A percentile compares a stretch with the other conserved stretches of the same genome.
phyloP scores from a whole-genome alignment of 2,797 vertebrate species.

The Epinephelus coioides region DNA sequence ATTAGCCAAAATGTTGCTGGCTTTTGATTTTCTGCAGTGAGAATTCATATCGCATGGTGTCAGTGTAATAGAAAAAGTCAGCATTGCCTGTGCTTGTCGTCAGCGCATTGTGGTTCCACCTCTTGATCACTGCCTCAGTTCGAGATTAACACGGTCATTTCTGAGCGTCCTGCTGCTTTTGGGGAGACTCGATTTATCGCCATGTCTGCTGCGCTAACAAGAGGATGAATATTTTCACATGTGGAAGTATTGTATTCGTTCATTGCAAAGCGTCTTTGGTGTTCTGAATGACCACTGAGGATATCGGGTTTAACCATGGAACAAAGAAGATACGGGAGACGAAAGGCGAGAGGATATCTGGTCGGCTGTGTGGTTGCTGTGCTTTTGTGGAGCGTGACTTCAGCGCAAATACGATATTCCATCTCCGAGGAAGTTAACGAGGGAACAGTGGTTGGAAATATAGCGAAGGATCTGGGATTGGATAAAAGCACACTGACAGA shows the following conservation, averaged over 20 bases:
- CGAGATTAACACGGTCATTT: no score
- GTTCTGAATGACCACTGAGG: background rate
- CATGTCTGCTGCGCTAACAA: background rate
- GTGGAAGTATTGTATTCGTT: accelerated
- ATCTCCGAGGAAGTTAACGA: conserved; percentile 80
- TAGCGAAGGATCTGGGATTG: conserved; percentile 84
- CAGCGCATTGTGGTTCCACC: conserved; percentile 5
- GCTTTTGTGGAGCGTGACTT: conserved; percentile 41
- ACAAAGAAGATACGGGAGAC: conserved; percentile 35
- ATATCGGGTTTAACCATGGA: conserved; percentile 27
- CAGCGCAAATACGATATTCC: conserved; percentile 78
- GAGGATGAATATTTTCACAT: background rate
- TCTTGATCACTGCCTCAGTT: background rate
- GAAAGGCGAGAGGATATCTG: background rate
- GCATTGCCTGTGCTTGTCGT: background rate
- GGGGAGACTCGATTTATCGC: no score
- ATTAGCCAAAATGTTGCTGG: background rate
- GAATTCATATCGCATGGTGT: background rate
- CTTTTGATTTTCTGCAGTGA: background rate
- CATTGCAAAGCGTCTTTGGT: background rate
- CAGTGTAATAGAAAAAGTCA: background rate
- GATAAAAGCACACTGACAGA: conserved; percentile 68
- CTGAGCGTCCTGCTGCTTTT: background rate
- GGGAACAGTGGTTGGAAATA: conserved; percentile 83
- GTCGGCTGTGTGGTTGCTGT: conserved; percentile 25